Base-by-base conservation (phyloP, 2,797 vertebrate genomes). In the Adrianichthys oophorus region DNA sequence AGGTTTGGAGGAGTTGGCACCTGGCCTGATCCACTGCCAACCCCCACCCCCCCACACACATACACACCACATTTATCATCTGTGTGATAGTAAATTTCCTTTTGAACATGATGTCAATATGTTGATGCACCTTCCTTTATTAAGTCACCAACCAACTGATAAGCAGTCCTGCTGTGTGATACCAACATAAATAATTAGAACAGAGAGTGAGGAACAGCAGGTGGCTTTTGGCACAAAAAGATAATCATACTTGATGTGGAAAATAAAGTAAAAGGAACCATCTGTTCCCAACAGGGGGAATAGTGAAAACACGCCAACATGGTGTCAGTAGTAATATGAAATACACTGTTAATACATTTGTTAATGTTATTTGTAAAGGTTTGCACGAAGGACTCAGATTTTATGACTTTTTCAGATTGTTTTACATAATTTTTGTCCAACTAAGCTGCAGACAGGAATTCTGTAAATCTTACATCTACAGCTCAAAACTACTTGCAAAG, bases 241-340 rank as follows among this genome's bases (percentile, higher is more conserved):
- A 97, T 95, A 95, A 96, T 96, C 95, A 94, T 94, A 96, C 94
- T 97, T 97, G 96, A 98, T 98, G 96, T 97, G 95, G 95, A 99
- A 97, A 97, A 96, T 96, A 95, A 98, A 98, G 96, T 98, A 98
- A 99, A 99, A 96, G 95, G 94, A 96, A 94, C 96, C 97, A 98
- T 99, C 97, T 98, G 97, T 94, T 99, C 96, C 82, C 94, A 88
- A 92, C 93, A 90, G 94, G 95, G 94, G 94, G 91, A 92, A 90
- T 91, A 89, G 90, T 94, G 95, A 94, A 94, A 96, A 95, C 95
- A 93, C 90, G 94, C 93, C 95, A 98, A 94, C 97, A 98, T 98
- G 98, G 98, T 99, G 96, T 98, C 95, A 95, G 92, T 90, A 96
- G 95, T 94, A 93, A 98, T 95, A 96, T 95, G 93, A 95, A 98